A percentile compares a stretch with the other conserved stretches of the same genome.
phyloP scores from a whole-genome alignment of 2,797 vertebrate genomes.

The Dromococcyx pavoninus region DNA sequence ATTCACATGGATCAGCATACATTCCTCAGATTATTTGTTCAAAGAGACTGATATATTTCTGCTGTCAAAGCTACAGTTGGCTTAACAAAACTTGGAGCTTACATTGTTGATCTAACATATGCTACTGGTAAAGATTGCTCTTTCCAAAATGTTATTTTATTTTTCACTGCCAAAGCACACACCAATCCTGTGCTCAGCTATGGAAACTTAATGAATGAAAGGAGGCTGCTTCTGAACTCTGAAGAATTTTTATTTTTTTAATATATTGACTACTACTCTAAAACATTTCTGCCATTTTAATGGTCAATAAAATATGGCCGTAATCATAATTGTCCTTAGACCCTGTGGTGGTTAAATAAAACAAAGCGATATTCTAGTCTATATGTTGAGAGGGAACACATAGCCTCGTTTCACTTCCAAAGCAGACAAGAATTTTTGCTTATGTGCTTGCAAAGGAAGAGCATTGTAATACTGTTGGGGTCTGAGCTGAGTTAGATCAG shows the following conservation, averaged over 20 bases:
- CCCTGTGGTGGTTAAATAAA: background rate
- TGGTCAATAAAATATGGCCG: background rate
- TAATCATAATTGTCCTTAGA: background rate
- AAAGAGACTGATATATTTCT: slow-evolving; percentile 15
- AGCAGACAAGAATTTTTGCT: background rate
- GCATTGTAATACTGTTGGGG: background rate
- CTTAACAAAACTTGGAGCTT: slow-evolving; percentile 26
- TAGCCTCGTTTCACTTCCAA: background rate
- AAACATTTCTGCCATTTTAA: slow-evolving; percentile 2
- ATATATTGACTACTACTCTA: background rate
- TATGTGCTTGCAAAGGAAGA: background rate
- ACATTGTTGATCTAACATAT: background rate
- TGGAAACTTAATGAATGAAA: slow-evolving; percentile 22
- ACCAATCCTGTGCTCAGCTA: background rate
- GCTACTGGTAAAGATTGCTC: slow-evolving; percentile 28
- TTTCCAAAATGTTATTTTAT: background rate
- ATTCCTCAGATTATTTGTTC: slow-evolving; percentile 19
- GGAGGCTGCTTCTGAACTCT: background rate
- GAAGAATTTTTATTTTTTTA: slow-evolving; percentile 4
- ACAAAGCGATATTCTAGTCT: background rate
- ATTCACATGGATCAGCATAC: background rate
- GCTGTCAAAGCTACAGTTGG: slow-evolving; percentile 18
- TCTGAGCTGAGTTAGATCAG: too few species aligned
- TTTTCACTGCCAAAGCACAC: slow-evolving; percentile 37
- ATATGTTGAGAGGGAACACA: background rate